A percentile compares a stretch with the other conserved stretches of the same genome.
Conservation (phyloP, 2,113 vertebrate species). For the Strix aluco region DNA sequence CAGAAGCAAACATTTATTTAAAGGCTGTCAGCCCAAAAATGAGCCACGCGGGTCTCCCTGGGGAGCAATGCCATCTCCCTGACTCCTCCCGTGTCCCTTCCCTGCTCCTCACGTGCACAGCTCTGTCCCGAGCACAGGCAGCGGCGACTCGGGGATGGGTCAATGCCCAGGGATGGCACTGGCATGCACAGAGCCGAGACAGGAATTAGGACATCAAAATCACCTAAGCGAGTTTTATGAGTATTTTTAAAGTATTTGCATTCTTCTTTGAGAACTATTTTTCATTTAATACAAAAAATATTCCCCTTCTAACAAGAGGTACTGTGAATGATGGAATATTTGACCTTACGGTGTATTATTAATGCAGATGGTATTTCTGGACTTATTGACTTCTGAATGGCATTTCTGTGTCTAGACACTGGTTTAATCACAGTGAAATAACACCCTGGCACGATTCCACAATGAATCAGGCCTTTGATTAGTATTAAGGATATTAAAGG, state of each 20-base stretch:
- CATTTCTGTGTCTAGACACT: slow-evolving; percentile 56
- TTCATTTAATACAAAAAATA: neutral
- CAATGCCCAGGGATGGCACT: neutral
- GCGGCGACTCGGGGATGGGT: neutral
- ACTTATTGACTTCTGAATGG: slow-evolving; percentile 34
- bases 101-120: neutral
- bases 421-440: slow-evolving; percentile 50
- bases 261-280: neutral
- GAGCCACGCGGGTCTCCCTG: rapidly evolving
- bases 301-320: neutral
- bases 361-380: slow-evolving; percentile 39
- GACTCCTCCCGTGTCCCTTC: neutral
- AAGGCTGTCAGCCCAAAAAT: neutral
- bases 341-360: neutral
- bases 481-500: slow-evolving; percentile 53
- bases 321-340: neutral
- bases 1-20: neutral
- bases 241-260: neutral
- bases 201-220: neutral
- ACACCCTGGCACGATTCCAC: slow-evolving; percentile 18
- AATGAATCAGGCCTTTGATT: slow-evolving; percentile 25
- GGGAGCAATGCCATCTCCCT: neutral
- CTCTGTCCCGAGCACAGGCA: neutral
- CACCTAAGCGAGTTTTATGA: neutral
- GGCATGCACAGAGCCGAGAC: rapidly evolving